These are phyloP conservation scores for Drosophila trichaetosa DNA, from an alignment of 2,888 invertebrate genomes.

Conservation along the genomic window DNA sequence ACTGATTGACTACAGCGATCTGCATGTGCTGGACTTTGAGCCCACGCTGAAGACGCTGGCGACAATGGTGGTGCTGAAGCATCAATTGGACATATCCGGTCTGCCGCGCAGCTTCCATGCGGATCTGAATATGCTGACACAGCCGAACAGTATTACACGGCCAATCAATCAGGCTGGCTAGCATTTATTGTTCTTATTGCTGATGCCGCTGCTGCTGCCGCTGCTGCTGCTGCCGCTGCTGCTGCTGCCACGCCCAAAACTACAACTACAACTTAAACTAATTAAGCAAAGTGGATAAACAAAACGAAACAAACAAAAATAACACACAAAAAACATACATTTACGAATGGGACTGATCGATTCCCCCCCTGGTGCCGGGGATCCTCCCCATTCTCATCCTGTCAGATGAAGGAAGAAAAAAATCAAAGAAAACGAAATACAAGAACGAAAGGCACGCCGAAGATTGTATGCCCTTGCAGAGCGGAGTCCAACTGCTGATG, in stretches of 20 bases:
- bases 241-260: neutral
- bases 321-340: neutral
- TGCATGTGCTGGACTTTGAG: constrained; percentile 92
- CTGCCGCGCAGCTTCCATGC: constrained; percentile 86
- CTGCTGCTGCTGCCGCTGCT: neutral
- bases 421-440: neutral
- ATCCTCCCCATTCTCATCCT: neutral
- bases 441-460: neutral
- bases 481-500: neutral
- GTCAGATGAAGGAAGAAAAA: neutral
- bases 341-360: neutral
- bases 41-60: constrained; percentile 91
- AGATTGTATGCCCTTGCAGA: neutral
- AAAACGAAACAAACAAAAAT: neutral
- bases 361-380: neutral
- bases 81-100: constrained; percentile 87
- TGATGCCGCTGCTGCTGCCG: constrained; percentile 18
- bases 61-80: constrained; percentile 88
- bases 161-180: constrained; percentile 84
- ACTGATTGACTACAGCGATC: constrained; percentile 92
- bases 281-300: neutral
- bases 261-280: neutral
- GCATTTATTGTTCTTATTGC: constrained; percentile 33
- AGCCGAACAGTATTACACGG: constrained; percentile 89
- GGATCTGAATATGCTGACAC: constrained; percentile 88